phyloP scores from a whole-genome alignment of 2,797 vertebrate genomes.

The Oreochromis mossambicus region DNA sequence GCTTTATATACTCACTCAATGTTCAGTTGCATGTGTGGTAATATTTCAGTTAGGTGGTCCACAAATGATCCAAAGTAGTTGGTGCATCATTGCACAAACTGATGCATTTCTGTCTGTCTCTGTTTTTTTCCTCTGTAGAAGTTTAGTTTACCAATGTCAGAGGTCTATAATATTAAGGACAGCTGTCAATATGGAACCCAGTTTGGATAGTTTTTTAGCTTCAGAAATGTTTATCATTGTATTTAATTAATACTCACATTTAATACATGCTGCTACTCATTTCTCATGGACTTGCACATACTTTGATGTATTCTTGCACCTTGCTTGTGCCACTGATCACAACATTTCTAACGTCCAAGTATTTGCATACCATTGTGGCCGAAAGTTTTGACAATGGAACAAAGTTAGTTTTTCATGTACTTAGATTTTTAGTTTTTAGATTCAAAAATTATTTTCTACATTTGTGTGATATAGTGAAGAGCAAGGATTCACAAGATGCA shows the following conservation, averaged over 20 bases:
- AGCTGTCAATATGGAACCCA: neutral
- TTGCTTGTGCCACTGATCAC: neutral
- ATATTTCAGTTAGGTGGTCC: too few species aligned
- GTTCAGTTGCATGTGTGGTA: neutral
- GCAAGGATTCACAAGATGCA: neutral
- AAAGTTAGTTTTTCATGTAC: neutral
- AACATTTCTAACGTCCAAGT: neutral
- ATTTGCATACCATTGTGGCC: accelerated
- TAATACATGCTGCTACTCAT: neutral
- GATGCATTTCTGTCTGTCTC: neutral
- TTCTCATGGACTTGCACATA: neutral
- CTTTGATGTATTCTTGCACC: neutral
- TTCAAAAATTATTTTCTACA: neutral
- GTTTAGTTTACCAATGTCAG: neutral
- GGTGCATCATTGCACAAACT: neutral
- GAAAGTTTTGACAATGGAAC: neutral
- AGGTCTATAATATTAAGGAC: neutral
- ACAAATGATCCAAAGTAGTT: neutral
- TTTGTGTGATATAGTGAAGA: neutral
- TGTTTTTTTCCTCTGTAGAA: neutral
- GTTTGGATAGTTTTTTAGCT: neutral
- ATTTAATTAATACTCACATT: neutral
- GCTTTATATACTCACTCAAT: neutral
- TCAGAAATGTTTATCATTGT: neutral
- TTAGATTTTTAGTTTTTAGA: too few species aligned